A percentile compares a stretch with the other conserved stretches of the same genome.
phyloP scores from a whole-genome alignment of 2,113 vertebrate species.

The Melanotaenia duboulayi region DNA sequence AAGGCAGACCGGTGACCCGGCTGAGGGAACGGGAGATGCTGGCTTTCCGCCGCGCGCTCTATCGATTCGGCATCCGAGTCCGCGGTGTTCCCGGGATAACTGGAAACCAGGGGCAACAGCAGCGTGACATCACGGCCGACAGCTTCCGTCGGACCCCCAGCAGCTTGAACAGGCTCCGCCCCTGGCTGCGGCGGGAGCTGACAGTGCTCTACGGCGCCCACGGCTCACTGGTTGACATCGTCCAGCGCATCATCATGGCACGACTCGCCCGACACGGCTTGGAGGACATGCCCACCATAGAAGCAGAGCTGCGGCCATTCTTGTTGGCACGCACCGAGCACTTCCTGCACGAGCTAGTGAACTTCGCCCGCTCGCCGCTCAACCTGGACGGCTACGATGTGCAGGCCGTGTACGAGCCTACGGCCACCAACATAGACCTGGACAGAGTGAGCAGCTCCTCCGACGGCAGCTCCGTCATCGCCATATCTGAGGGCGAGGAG shows the following conservation, averaged over 20 bases:
- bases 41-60: slow-evolving; percentile 65
- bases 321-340: slow-evolving; percentile 89
- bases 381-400: slow-evolving; percentile 89
- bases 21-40: slow-evolving; percentile 62
- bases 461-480: slow-evolving; percentile 88
- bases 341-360: slow-evolving; percentile 92
- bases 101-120: slow-evolving; percentile 67
- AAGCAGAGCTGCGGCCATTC: slow-evolving; percentile 89
- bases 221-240: slow-evolving; percentile 87
- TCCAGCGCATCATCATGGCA: slow-evolving; percentile 89
- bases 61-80: slow-evolving; percentile 80
- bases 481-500: slow-evolving; percentile 90
- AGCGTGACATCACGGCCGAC: slow-evolving; percentile 87
- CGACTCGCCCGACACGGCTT: slow-evolving; percentile 86
- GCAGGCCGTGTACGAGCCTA: slow-evolving; percentile 89
- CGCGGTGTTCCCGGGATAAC: slow-evolving; percentile 68
- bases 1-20: slow-evolving; percentile 32
- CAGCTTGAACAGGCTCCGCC: slow-evolving; percentile 86
- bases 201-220: slow-evolving; percentile 89
- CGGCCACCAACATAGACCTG: slow-evolving; percentile 62
- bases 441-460: slow-evolving; percentile 84
- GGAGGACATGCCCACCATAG: slow-evolving; percentile 84
- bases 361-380: slow-evolving; percentile 90
- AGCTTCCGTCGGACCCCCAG: slow-evolving; percentile 87
- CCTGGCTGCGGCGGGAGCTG: slow-evolving; percentile 91